These are phyloP conservation scores for Mormyrus proboscirostris DNA, from an alignment of 2,797 vertebrate genomes.

Conservation along the genomic window DNA sequence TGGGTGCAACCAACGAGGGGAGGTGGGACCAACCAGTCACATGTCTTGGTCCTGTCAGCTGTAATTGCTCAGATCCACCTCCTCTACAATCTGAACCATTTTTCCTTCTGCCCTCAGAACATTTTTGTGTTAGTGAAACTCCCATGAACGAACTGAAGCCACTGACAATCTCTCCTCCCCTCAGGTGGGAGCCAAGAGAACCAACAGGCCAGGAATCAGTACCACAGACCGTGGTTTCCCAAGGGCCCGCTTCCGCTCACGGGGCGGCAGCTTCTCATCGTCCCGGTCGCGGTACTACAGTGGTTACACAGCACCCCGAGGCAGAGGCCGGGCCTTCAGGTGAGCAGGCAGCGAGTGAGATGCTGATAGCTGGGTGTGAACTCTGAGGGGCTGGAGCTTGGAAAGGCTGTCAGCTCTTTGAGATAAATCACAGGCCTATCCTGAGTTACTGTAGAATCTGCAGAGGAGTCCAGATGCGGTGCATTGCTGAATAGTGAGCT, in stretches of 20 bases:
- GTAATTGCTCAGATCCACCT: neutral
- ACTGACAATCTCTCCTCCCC: neutral
- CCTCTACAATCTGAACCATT: neutral
- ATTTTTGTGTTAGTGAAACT: neutral
- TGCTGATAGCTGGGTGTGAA: neutral
- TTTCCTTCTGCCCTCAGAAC: neutral
- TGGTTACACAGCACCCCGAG: conserved; percentile 81
- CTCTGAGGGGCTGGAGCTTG: neutral
- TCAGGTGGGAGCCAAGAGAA: conserved; percentile 88
- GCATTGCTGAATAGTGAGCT: neutral
- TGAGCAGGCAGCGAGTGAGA: conserved; percentile 50
- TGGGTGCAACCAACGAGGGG: neutral
- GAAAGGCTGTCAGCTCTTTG: neutral
- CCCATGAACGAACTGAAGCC: neutral
- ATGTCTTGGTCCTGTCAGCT: neutral
- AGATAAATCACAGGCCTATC: neutral
- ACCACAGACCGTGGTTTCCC: conserved; percentile 91
- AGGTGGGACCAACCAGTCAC: neutral
- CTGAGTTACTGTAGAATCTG: neutral
- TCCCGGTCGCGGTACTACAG: conserved; percentile 87
- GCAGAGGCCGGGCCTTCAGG: conserved; percentile 93
- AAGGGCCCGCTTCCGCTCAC: conserved; percentile 78
- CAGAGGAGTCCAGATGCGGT: neutral
- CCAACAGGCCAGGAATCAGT: conserved; percentile 92
- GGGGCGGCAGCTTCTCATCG: conserved; percentile 73